Percentiles rank a stretch among this genome's conserved stretches.
phyloP scores from a whole-genome alignment of 92 coral and sea anemone species.

The Micromussa lordhowensis region DNA sequence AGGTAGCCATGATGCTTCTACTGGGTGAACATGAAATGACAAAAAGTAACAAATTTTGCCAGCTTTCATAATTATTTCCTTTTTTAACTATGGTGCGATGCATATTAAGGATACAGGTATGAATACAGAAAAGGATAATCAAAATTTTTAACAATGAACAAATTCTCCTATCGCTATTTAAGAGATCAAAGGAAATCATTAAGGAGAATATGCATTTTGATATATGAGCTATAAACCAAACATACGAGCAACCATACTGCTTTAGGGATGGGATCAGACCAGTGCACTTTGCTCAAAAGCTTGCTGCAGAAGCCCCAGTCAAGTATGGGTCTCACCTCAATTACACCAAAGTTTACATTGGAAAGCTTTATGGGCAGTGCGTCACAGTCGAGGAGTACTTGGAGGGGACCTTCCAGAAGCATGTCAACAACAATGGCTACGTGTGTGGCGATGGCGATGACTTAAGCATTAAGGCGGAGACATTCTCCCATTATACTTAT shows the following conservation, averaged over 20 bases:
- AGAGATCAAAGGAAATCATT: background rate
- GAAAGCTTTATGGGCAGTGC: slow-evolving; percentile 51
- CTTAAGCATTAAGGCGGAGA: slow-evolving; percentile 32
- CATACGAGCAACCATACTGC: slow-evolving; percentile 3
- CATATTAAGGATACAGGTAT: too few species aligned
- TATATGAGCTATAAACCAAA: background rate
- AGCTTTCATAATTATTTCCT: too few species aligned
- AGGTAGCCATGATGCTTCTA: too few species aligned
- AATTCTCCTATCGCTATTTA: background rate
- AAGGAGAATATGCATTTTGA: background rate
- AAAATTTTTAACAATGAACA: background rate
- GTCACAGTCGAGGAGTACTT: slow-evolving; percentile 59
- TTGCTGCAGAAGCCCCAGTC: slow-evolving; percentile 8
- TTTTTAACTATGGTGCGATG: too few species aligned
- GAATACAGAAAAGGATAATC: too few species aligned
- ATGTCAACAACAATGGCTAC: background rate
- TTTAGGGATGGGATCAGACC: slow-evolving; percentile 39
- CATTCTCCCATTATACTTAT: slow-evolving; percentile 45
- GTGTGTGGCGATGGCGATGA: slow-evolving; percentile 42
- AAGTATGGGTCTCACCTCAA: slow-evolving; percentile 62
- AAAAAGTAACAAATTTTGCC: too few species aligned
- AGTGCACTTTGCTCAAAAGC: slow-evolving; percentile 59
- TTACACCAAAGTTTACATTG: slow-evolving; percentile 71
- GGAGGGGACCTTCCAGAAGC: slow-evolving; percentile 68
- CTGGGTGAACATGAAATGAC: too few species aligned